phyloP scores from a whole-genome alignment of 2,888 invertebrate genomes.

The Globia sparganii region DNA sequence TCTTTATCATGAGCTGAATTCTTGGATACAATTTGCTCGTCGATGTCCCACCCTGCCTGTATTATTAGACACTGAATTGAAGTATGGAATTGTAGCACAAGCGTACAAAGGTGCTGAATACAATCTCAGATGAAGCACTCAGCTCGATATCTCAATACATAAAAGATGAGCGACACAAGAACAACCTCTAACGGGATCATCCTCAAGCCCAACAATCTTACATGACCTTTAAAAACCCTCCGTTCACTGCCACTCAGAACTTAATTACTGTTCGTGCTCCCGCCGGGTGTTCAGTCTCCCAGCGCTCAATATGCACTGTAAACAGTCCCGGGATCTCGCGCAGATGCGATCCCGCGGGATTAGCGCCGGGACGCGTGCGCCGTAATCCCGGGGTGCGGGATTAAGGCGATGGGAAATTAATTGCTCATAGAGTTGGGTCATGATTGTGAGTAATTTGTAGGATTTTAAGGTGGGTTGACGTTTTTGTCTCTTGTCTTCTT shows the following conservation, averaged over 20 bases:
- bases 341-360: conserved; percentile 65
- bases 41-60: background rate
- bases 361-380: conserved; percentile 67
- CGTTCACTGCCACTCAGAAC: conserved; percentile 44
- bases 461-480: conserved; percentile 14
- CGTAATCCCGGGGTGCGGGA: conserved; percentile 64
- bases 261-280: conserved; percentile 60
- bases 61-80: background rate
- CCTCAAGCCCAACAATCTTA: conserved; percentile 16
- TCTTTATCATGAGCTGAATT: background rate
- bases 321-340: conserved; percentile 60
- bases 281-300: conserved; percentile 60
- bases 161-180: conserved; percentile 32
- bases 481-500: conserved; percentile 9
- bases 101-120: background rate
- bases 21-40: too few species aligned
- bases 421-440: conserved; percentile 62
- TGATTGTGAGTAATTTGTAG: conserved; percentile 53
- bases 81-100: too few species aligned
- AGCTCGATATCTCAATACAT: conserved; percentile 1
- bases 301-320: conserved; percentile 69
- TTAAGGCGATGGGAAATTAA: conserved; percentile 67
- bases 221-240: conserved; percentile 46
- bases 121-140: background rate
- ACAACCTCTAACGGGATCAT: conserved; percentile 31